Conservation (phyloP, 2,797 vertebrate species). For the Philypnodon macrostomus region DNA sequence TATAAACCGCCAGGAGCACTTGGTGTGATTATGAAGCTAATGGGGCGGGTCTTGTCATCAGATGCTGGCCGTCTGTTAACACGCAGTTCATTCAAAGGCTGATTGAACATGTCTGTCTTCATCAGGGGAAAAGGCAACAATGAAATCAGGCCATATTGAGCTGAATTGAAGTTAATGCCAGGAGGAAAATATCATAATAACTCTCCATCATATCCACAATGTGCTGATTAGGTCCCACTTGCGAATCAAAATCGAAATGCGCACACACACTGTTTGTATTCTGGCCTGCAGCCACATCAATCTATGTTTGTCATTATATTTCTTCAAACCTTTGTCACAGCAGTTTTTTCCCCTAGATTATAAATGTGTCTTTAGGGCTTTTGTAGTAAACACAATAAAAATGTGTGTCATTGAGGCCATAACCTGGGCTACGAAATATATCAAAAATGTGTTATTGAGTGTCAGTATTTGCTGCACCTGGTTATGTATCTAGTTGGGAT, state of each 20-base stretch:
- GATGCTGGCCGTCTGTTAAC: slow-evolving; percentile 69
- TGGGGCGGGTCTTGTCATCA: slow-evolving; percentile 68
- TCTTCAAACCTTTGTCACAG: slow-evolving; percentile 18
- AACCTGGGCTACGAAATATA: background rate
- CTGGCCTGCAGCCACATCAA: slow-evolving; percentile 7
- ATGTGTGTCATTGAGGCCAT: slow-evolving; percentile 8
- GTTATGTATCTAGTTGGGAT: no score
- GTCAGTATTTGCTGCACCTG: no score
- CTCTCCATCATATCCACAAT: slow-evolving; percentile 35
- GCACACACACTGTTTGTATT: slow-evolving; percentile 17
- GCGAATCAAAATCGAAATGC: slow-evolving; percentile 39
- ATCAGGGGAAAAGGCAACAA: slow-evolving; percentile 57
- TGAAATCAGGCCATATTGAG: slow-evolving; percentile 53
- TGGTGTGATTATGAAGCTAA: slow-evolving; percentile 68
- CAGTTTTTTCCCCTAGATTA: slow-evolving; percentile 4
- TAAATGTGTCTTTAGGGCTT: slow-evolving; percentile 11
- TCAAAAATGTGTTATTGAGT: no score
- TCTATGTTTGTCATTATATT: slow-evolving; percentile 18
- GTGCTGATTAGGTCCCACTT: slow-evolving; percentile 41
- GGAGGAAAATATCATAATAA: slow-evolving; percentile 41
- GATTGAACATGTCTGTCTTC: slow-evolving; percentile 70
- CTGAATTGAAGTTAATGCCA: slow-evolving; percentile 45
- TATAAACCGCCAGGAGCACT: slow-evolving; percentile 51
- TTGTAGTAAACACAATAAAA: slow-evolving; percentile 18
- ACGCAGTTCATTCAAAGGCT: slow-evolving; percentile 56